phyloP scores from a whole-genome alignment of 2,113 vertebrate species.

The Paracanthobrama guichenoti region DNA sequence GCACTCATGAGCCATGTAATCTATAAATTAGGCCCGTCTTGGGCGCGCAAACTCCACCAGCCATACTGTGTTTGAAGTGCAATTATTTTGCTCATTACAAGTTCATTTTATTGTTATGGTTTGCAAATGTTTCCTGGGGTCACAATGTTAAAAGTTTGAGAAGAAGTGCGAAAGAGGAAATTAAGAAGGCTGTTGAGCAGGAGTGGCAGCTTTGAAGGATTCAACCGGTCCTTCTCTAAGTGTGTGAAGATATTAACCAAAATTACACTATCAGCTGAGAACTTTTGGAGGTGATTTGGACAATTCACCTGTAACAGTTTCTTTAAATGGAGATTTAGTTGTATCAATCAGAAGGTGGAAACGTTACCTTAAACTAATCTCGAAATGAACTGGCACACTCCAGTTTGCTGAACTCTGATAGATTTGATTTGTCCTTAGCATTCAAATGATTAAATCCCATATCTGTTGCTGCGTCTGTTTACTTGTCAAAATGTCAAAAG shows the following conservation, averaged over 20 bases:
- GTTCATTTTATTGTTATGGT: conserved; percentile 84
- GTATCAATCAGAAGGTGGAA: background rate
- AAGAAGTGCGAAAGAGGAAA: conserved; percentile 69
- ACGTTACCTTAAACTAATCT: background rate
- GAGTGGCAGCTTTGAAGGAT: conserved; percentile 54
- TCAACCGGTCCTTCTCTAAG: conserved; percentile 58
- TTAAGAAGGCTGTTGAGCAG: conserved; percentile 58
- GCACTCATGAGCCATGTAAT: conserved; percentile 80
- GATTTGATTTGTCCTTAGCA: background rate
- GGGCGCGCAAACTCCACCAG: conserved; percentile 62
- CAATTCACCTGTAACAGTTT: conserved; percentile 4
- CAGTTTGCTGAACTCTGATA: background rate
- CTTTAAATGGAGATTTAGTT: conserved; percentile 37
- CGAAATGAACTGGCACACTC: background rate
- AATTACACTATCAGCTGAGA: conserved; percentile 4
- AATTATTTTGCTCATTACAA: conserved; percentile 85
- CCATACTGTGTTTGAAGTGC: conserved; percentile 76
- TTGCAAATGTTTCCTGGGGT: conserved; percentile 80
- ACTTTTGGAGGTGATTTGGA: conserved; percentile 13
- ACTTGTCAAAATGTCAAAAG: background rate
- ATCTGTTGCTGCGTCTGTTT: background rate
- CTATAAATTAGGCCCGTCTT: conserved; percentile 78
- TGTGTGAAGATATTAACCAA: conserved; percentile 66
- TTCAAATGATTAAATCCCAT: background rate
- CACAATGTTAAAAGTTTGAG: conserved; percentile 78